phyloP scores from a whole-genome alignment of 1,140 invertebrate genomes.

The Oscheius sp. region DNA sequence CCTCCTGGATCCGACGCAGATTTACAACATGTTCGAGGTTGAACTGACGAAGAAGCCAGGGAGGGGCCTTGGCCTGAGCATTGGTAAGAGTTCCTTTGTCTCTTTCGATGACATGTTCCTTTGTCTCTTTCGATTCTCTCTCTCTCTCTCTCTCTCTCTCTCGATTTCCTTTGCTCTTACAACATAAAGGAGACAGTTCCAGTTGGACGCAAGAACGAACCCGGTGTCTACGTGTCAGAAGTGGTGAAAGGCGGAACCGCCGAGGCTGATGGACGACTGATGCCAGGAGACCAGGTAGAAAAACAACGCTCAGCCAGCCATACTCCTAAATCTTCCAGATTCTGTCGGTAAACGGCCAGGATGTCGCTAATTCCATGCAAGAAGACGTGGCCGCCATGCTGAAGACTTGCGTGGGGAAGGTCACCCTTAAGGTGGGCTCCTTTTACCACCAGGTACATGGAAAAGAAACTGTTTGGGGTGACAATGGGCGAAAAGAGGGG shows the following conservation, averaged over 20 bases:
- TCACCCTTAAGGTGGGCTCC: slow-evolving; percentile 49
- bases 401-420: slow-evolving; percentile 66
- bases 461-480: too few relatives aligned
- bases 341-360: slow-evolving; percentile 81
- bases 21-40: slow-evolving; percentile 79
- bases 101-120: too few relatives aligned
- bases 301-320: too few relatives aligned
- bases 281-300: slow-evolving; percentile 78
- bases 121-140: too few relatives aligned
- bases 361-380: slow-evolving; percentile 76
- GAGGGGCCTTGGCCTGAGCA: slow-evolving; percentile 84
- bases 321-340: slow-evolving; percentile 64
- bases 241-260: slow-evolving; percentile 87
- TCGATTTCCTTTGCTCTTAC: too few relatives aligned
- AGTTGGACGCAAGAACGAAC: slow-evolving; percentile 78
- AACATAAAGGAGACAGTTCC: too few relatives aligned
- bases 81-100: slow-evolving; percentile 61
- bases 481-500: too few relatives aligned
- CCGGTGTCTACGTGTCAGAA: slow-evolving; percentile 89
- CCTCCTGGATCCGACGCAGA: slow-evolving; percentile 65
- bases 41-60: slow-evolving; percentile 87
- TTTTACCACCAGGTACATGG: neutral
- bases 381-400: slow-evolving; percentile 83
- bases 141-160: too few relatives aligned
- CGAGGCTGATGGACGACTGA: slow-evolving; percentile 83